Evolutionary conservation across 2,113 vertebrate genomes (phyloP), one percentile per base, ranked within the genome.

Genomic region (Sapayoa aenigma): DNA sequence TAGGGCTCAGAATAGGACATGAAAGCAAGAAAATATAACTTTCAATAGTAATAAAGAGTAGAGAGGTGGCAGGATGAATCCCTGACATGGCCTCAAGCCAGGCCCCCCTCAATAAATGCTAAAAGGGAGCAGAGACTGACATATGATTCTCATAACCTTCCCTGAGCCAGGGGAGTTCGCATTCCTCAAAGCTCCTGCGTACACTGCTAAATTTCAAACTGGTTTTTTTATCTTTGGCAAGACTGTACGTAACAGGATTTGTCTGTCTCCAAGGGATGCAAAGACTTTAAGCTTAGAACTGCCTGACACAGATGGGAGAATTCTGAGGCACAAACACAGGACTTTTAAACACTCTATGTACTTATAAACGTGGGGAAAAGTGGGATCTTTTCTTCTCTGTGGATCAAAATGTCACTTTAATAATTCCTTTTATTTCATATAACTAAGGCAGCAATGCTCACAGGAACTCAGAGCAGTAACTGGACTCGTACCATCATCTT

Each of bases 271-370:
- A 55, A 82, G 86, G 74, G 62, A 75, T 63, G 79, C 67, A 39
- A 28, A 79, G 72, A 75, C 75, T 91, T 93, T 49, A 5, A 83
- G 85, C 72, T 63, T 2, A 82, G 90, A 87, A 76, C 53, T 89
- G 91, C 88, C 73, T 82, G 92, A 93, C 81, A 58, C 9, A 87
- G 67, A 53, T 44, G 68, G 79, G 84, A 93, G 65, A 84, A 90
- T 33, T 91, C 73, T 94, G 84, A 91, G 50, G 84, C 83, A 73
- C 28, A 59, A 94, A 90, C 75, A 84, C n/a, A 37, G 71, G 55
- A 75, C 46, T 90, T 56, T 55, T 30, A 87, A 95, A 79, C 23
- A 66, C 86, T 71, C 5, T n/a, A 33, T 35, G 67, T 53, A 17
- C 84, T 94, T 76, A 60, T 3, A 85, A 79, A 49, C 1, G 7